Conservation (phyloP, 2,113 vertebrate genomes). For the Channa argus region DNA sequence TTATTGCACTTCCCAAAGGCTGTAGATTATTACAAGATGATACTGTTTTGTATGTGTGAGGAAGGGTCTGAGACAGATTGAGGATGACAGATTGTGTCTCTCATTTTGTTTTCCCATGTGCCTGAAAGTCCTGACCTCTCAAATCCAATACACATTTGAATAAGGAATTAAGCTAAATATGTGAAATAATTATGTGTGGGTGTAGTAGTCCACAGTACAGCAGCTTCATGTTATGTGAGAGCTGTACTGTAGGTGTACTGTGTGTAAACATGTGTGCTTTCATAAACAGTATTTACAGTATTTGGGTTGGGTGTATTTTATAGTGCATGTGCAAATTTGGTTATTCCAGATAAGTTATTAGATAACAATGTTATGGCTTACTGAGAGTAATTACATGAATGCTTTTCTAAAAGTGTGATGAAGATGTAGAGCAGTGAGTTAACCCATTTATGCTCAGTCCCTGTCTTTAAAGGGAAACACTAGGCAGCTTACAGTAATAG, state of each 20-base stretch:
- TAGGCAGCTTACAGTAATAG: background rate
- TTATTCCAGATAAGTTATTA: conserved; percentile 39
- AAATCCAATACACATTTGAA: conserved; percentile 2
- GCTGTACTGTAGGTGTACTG: background rate
- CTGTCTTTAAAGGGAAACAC: conserved; percentile 1
- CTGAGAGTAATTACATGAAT: conserved; percentile 39
- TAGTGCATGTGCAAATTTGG: conserved; percentile 3
- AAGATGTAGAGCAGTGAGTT: conserved; percentile 1
- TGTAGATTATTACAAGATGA: background rate
- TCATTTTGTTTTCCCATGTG: conserved; percentile 2
- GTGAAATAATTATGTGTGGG: conserved; percentile 26
- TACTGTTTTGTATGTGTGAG: conserved; percentile 14
- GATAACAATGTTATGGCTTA: conserved; percentile 20
- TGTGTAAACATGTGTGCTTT: background rate
- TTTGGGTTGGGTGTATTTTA: background rate
- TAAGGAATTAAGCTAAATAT: conserved; percentile 18
- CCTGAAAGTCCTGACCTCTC: conserved; percentile 34
- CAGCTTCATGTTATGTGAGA: background rate
- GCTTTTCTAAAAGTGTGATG: conserved; percentile 20
- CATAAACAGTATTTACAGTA: too few relatives aligned
- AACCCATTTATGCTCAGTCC: background rate
- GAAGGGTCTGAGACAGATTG: background rate
- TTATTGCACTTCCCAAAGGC: background rate
- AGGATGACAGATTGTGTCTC: background rate
- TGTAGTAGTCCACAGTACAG: background rate